Evolutionary conservation across 92 coral and sea anemone genomes (phyloP), one percentile per base, ranked within the genome.

Genomic region (Palythoa grandiflora): DNA sequence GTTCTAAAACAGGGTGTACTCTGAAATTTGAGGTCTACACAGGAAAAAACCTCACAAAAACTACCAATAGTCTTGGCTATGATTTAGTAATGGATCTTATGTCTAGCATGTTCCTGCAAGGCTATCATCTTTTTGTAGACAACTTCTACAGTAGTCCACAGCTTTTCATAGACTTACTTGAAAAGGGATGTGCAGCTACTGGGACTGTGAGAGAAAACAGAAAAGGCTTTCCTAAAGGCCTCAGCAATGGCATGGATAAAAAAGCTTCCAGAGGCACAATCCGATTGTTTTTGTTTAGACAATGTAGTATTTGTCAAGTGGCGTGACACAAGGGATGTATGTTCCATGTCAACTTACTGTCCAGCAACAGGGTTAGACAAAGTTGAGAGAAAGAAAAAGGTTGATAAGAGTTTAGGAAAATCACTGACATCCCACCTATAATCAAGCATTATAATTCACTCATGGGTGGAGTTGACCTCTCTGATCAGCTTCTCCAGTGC

Each of bases 1-100:
- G 73, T 53, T 85, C 92, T 19, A 77, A 53, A 7, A 70, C 88
- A 40, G 91, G 93, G 2, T 91, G 48, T 66, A 50, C 76, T 57
- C 51, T 72, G 21, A 65, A 88, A 15, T 91, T 77, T 48, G 37
- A 87, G 16, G 52, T 91, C 6, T 87, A 91, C 60, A 76, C 89
- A 6, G 85, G 91, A 12, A 68, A 65, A 53, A 89, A 91, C 0
- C 48, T 44, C 0, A 44, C 48, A 44, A 44, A 44, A 44, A 44
- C 48, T 44, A 44, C 48, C 47, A 40, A 40, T 40, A 5, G 47
- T 40, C 47, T 40, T 40, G 47, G 47, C 5, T 55, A 90, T 6
- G 73, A 78, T 1, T 83, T 91, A 1, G 87, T 91, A 37, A 20
- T 76, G 2, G 63, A 78, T 37, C 80, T 90, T 20, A 86, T 63